A percentile compares a stretch with the other conserved stretches of the same genome.
phyloP scores from a whole-genome alignment of 2,888 invertebrate species.

The Bembecia ichneumoniformis region DNA sequence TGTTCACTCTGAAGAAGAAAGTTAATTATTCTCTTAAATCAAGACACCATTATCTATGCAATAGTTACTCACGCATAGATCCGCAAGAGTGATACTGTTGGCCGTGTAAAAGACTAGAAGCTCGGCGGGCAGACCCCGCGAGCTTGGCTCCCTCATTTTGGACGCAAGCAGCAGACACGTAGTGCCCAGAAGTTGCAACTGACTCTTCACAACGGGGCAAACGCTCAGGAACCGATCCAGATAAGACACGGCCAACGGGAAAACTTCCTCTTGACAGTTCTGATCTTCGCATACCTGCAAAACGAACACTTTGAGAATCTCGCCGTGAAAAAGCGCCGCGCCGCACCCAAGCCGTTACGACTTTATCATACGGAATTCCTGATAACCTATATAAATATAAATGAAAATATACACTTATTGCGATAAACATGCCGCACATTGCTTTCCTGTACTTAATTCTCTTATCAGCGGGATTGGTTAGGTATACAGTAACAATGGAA shows the following conservation, averaged over 20 bases:
- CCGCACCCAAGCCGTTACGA: slow-evolving; percentile 34
- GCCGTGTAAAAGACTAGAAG: slow-evolving; percentile 94
- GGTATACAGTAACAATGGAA: background rate
- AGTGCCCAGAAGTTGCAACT: slow-evolving; percentile 92
- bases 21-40: slow-evolving; percentile 32
- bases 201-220: slow-evolving; percentile 85
- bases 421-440: slow-evolving; percentile 51
- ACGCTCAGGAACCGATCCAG: slow-evolving; percentile 93
- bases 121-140: slow-evolving; percentile 82
- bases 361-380: slow-evolving; percentile 61
- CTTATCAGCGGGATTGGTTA: slow-evolving; percentile 28
- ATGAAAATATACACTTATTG: slow-evolving; percentile 48
- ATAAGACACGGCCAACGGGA: slow-evolving; percentile 92
- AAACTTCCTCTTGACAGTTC: slow-evolving; percentile 93
- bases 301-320: slow-evolving; percentile 8
- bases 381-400: slow-evolving; percentile 65
- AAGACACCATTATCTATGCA: background rate
- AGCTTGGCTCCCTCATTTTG: slow-evolving; percentile 88
- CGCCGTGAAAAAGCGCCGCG: slow-evolving; percentile 17
- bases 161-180: slow-evolving; percentile 93
- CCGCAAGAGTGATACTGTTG: slow-evolving; percentile 88
- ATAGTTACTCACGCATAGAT: slow-evolving; percentile 85
- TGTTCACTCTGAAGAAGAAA: slow-evolving; percentile 42
- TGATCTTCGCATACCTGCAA: slow-evolving; percentile 94
- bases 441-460: slow-evolving; percentile 42